These are phyloP conservation scores for Eilema caniola DNA, from an alignment of 2,888 invertebrate genomes.

Conservation along the genomic window DNA sequence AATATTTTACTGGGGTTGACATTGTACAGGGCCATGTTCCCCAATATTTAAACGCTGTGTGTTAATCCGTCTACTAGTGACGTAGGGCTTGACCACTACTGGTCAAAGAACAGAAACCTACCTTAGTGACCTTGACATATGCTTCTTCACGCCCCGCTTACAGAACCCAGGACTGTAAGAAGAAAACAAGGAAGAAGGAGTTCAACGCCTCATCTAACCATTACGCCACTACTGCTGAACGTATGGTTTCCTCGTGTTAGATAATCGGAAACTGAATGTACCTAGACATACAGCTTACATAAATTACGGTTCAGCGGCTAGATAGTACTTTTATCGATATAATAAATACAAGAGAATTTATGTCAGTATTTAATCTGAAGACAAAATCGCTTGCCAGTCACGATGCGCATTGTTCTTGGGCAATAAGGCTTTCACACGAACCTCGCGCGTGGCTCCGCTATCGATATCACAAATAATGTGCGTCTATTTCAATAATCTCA, in stretches of 20 bases:
- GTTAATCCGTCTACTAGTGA: too few relatives aligned
- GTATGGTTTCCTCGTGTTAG: slow-evolving; percentile 39
- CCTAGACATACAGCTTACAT: slow-evolving; percentile 43
- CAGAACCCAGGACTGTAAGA: too few relatives aligned
- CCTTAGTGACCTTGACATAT: too few relatives aligned
- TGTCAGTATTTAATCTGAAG: slow-evolving; percentile 80
- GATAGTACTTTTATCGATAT: slow-evolving; percentile 69
- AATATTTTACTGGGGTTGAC: too few relatives aligned
- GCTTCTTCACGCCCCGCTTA: too few relatives aligned
- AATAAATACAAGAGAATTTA: slow-evolving; percentile 82
- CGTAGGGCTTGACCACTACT: too few relatives aligned
- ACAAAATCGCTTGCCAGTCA: slow-evolving; percentile 79
- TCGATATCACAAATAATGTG: slow-evolving; percentile 66
- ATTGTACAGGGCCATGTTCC: too few relatives aligned
- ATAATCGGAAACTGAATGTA: slow-evolving; percentile 53
- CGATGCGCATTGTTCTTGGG: slow-evolving; percentile 77
- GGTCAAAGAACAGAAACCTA: too few relatives aligned
- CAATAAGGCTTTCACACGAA: slow-evolving; percentile 78
- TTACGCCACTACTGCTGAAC: slow-evolving; percentile 20
- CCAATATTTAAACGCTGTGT: too few relatives aligned
- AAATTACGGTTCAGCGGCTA: slow-evolving; percentile 51
- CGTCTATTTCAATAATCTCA: slow-evolving; percentile 70
- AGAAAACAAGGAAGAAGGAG: too few relatives aligned
- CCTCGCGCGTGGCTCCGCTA: slow-evolving; percentile 66
- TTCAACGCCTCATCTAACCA: neutral